Evolutionary conservation across 92 coral and sea anemone species (phyloP).

Genomic region (Palythoa caribaeorum): DNA sequence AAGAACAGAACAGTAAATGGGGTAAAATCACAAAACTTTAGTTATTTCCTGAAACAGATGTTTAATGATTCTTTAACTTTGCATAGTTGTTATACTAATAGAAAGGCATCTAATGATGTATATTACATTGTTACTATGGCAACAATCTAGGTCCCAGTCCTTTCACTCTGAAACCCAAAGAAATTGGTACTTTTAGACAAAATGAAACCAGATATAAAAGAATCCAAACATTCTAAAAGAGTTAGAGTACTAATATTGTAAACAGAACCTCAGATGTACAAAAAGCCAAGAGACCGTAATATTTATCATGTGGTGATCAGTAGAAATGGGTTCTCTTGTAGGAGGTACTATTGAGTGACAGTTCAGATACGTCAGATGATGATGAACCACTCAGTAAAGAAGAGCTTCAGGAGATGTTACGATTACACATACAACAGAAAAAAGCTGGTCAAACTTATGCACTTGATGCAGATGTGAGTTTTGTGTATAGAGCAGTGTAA

Average conservation of each 20-base stretch:
- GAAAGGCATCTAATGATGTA: no score
- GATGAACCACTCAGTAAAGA: slow-evolving; percentile 84
- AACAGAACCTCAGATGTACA: not conserved
- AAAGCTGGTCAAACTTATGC: slow-evolving; percentile 72
- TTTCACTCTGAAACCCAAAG: no score
- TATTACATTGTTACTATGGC: no score
- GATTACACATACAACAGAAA: slow-evolving; percentile 89
- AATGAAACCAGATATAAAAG: no score
- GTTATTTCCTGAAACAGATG: no score
- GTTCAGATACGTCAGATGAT: slow-evolving; percentile 89
- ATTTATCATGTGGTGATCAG: not conserved
- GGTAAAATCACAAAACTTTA: no score
- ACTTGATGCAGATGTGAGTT: slow-evolving; percentile 88
- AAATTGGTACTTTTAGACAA: no score
- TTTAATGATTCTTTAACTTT: no score
- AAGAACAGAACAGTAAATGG: no score
- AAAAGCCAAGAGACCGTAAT: not conserved
- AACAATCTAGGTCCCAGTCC: no score
- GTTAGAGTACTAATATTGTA: not conserved
- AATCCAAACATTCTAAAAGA: not conserved
- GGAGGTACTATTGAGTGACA: slow-evolving; percentile 97
- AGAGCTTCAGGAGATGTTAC: slow-evolving; percentile 91
- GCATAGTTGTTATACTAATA: no score
- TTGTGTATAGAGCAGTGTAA: not conserved
- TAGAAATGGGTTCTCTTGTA: slow-evolving; percentile 3